A percentile compares a stretch with the other conserved stretches of the same genome.
These are phyloP conservation scores for Huso huso DNA, from an alignment of 2,797 vertebrate species.

Conservation along the genomic window DNA sequence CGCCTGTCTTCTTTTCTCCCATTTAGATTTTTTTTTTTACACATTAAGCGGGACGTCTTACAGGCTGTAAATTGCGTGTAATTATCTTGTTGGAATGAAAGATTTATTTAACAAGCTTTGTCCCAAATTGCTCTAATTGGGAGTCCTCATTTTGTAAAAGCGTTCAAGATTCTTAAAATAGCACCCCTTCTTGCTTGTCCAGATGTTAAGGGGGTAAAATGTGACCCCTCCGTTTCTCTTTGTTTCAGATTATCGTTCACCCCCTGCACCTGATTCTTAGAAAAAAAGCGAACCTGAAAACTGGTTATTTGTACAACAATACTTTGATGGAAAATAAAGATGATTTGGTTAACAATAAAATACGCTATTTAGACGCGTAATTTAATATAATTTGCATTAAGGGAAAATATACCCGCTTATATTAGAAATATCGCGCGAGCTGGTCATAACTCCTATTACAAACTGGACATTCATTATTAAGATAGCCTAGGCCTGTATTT, in stretches of 20 bases:
- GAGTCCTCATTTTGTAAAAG: slow-evolving; percentile 32
- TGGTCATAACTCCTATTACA: too few relatives aligned
- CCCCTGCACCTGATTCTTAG: neutral
- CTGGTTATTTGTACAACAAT: too few relatives aligned
- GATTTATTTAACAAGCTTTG: slow-evolving; percentile 36
- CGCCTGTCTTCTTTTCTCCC: slow-evolving; percentile 12
- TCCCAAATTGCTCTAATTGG: slow-evolving; percentile 40
- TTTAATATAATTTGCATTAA: too few relatives aligned
- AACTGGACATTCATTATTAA: too few relatives aligned
- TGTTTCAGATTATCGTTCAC: neutral
- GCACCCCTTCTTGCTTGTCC: slow-evolving; percentile 10
- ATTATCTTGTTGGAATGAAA: slow-evolving; percentile 43
- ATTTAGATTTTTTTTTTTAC: slow-evolving; percentile 8
- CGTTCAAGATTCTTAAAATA: slow-evolving; percentile 30
- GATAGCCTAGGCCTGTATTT: too few relatives aligned
- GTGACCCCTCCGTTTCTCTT: neutral
- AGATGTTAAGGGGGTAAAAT: slow-evolving; percentile 16
- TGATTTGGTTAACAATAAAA: too few relatives aligned
- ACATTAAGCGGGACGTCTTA: slow-evolving; percentile 27
- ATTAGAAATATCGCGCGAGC: too few relatives aligned
- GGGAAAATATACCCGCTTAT: too few relatives aligned
- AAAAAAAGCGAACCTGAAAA: too few relatives aligned
- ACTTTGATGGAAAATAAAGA: too few relatives aligned
- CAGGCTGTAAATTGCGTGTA: slow-evolving; percentile 45
- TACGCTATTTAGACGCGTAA: too few relatives aligned